Percentiles rank a stretch among this genome's conserved stretches.
Conservation (phyloP, 2,888 invertebrate genomes). For the Colostygia pectinataria region DNA sequence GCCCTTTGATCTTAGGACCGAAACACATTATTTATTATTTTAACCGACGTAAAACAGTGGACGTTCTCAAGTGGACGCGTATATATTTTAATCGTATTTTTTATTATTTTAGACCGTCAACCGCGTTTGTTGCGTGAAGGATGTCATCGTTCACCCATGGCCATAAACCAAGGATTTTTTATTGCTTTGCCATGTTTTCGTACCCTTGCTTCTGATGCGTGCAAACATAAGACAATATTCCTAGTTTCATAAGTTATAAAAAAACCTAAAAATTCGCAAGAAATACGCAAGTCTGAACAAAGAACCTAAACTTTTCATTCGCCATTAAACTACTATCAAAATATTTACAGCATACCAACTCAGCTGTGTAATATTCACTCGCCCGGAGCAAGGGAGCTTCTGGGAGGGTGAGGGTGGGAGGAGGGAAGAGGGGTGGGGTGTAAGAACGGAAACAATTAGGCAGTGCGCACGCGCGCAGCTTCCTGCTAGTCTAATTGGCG, state of each 20-base stretch:
- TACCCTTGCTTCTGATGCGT: too few relatives aligned
- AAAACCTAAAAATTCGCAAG: neutral
- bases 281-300: slow-evolving; percentile 2
- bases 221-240: neutral
- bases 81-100: too few relatives aligned
- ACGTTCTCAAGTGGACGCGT: too few relatives aligned
- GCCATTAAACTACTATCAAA: slow-evolving; percentile 25
- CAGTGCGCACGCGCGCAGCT: slow-evolving; percentile 74
- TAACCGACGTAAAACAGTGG: too few relatives aligned
- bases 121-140: too few relatives aligned
- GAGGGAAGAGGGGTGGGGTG: slow-evolving; percentile 31
- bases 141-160: too few relatives aligned
- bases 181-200: too few relatives aligned
- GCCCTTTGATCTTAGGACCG: too few relatives aligned
- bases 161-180: too few relatives aligned
- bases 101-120: too few relatives aligned
- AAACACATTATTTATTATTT: too few relatives aligned
- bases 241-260: neutral
- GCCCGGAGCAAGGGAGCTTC: slow-evolving; percentile 40
- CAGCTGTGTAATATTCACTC: slow-evolving; percentile 39
- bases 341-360: slow-evolving; percentile 37
- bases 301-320: slow-evolving; percentile 2
- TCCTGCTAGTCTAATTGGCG: slow-evolving; percentile 74
- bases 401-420: slow-evolving; percentile 26
- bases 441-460: slow-evolving; percentile 72